Base-by-base conservation (phyloP, 2,888 invertebrate genomes). In the Myopa testacea region DNA sequence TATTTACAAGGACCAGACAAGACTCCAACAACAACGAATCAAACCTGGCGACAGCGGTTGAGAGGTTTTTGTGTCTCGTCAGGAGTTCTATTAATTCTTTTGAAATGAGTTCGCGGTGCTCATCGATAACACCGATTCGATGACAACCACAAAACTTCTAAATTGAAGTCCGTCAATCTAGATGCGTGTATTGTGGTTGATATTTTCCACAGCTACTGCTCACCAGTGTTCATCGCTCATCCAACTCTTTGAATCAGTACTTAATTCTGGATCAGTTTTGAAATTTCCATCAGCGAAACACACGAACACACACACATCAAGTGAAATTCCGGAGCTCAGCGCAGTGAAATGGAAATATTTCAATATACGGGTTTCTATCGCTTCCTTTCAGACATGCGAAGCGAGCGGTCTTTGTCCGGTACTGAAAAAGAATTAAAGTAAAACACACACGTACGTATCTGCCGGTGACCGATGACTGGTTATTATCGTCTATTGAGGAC, bases 341-440 rank as follows among this genome's bases (percentile, higher is more conserved):
- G 72, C 75, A 79, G 55, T 80, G 80, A 81, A 81, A 79, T 82
- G 79, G 76, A 82, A 81, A 79, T 26, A 26, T 79, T 81, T 78
- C 70, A 78, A 55, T 60, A 19, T 6, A 52, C 65, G 38, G 34
- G 26, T 62, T 55, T 74, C 65, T 65, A 74, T 74, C 50, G 60
- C 58, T 71, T 38, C 60, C 19, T 71, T n/a, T 14, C 71, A 58
- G 16, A 37, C 58, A 16, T 6, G 34, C 37, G 26, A 19, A 6
- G 26, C 37, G 12, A 4, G 37, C 45, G 16, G 34, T 26, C 38
- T 14, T 37, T 60, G 62, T 67, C 67, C 55, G 5, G 55, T 12
- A n/a, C 55, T 55, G 14, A 16, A 1, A n/a, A n/a, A 55, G 55
- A 55, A 55, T 55, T 14, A 10, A 12, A 55, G 10, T 5, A n/a